Conservation (phyloP, 2,797 vertebrate species). For the Hipposideros larvatus region DNA sequence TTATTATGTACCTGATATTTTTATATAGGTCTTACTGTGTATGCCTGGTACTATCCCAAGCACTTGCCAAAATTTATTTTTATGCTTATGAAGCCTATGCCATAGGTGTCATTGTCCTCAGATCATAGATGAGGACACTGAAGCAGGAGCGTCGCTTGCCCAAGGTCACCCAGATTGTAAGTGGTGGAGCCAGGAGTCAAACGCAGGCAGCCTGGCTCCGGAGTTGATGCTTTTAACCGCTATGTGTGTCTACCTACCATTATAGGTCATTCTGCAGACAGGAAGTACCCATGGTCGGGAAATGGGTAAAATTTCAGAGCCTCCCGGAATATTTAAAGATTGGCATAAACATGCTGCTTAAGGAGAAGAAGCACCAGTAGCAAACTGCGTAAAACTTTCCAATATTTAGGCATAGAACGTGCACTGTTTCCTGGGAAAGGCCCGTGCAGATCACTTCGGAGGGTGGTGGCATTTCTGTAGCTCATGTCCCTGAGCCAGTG, state of each 20-base stretch:
- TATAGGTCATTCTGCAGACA: not conserved
- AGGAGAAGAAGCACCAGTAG: not conserved
- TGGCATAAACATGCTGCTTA: not conserved
- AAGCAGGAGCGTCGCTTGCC: not conserved
- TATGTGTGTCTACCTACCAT: rapidly evolving
- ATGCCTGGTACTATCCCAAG: not conserved
- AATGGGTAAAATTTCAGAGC: not conserved
- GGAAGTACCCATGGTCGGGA: not conserved
- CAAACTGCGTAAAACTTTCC: not conserved
- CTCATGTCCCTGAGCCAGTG: not conserved
- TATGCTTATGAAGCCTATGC: not conserved
- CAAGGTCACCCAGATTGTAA: not conserved
- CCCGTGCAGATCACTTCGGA: not conserved
- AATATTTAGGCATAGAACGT: not conserved
- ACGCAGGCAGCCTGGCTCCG: not conserved
- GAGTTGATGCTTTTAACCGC: not conserved
- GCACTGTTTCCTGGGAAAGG: not conserved
- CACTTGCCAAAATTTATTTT: not conserved
- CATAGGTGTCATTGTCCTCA: not conserved
- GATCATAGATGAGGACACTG: not conserved
- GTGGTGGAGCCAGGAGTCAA: not conserved
- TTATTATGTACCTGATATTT: not conserved
- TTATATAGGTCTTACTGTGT: not conserved
- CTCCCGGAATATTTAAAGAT: not conserved
- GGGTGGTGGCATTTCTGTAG: not conserved